phyloP scores from a whole-genome alignment of 2,888 invertebrate species.

The Anarsia innoxiella region DNA sequence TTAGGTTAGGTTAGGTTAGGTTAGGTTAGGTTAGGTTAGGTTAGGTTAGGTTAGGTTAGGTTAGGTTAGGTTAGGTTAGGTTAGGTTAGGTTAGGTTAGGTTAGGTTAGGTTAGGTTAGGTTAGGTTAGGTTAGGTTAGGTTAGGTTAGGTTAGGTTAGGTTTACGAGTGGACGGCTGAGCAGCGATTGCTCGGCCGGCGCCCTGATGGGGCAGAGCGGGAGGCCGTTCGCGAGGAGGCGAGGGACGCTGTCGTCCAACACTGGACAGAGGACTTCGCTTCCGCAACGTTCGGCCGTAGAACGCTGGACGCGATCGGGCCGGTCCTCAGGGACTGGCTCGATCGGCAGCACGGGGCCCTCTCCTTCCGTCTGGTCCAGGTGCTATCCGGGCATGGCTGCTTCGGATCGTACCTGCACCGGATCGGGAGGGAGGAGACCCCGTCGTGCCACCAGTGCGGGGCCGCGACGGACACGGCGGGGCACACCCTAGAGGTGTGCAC shows the following conservation, averaged over 20 bases:
- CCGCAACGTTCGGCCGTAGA: constrained; percentile 3
- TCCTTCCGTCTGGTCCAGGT: constrained; percentile 4
- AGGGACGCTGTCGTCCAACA: background rate
- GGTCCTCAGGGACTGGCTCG: background rate
- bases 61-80: too few relatives aligned
- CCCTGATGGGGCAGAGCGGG: background rate
- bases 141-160: too few relatives aligned
- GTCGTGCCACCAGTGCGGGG: too few relatives aligned
- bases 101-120: too few relatives aligned
- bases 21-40: too few relatives aligned
- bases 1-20: too few relatives aligned
- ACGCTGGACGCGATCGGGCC: constrained; percentile 1
- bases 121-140: too few relatives aligned
- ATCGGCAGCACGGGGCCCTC: background rate
- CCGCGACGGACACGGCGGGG: background rate
- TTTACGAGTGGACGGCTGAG: too few relatives aligned
- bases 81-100: too few relatives aligned
- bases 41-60: too few relatives aligned
- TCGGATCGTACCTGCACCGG: constrained; percentile 10
- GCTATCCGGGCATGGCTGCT: constrained; percentile 10
- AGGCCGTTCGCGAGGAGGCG: background rate
- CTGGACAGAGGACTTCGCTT: background rate
- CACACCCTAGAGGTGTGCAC: constrained; percentile 2
- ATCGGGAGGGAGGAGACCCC: constrained; percentile 5
- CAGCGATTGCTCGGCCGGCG: too few relatives aligned